These are phyloP conservation scores for Gorilla gorilla DNA, from an alignment of 2,113 vertebrate genomes.

Conservation along the genomic window DNA sequence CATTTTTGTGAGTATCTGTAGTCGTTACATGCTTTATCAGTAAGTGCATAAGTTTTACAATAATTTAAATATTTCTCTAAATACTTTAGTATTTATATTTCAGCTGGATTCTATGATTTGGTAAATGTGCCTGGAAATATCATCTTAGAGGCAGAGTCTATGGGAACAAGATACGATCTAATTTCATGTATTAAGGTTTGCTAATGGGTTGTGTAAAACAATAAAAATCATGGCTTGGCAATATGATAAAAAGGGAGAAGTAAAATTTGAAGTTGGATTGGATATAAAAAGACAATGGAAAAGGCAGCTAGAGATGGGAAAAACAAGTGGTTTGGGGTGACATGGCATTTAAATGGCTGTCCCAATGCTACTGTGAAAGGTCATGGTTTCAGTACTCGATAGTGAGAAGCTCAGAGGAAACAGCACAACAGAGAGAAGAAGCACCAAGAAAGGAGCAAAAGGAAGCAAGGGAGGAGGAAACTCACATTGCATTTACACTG, in stretches of 20 bases:
- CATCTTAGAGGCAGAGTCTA: not conserved
- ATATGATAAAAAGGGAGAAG: not conserved
- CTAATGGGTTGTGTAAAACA: not conserved
- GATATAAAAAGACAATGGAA: not conserved
- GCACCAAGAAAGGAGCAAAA: not conserved
- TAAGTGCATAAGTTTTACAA: not conserved
- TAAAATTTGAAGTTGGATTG: not conserved
- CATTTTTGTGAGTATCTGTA: slow-evolving; percentile 37
- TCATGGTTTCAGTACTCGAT: not conserved
- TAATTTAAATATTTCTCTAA: slow-evolving; percentile 46
- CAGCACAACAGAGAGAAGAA: not conserved
- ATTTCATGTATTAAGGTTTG: not conserved
- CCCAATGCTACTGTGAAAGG: not conserved
- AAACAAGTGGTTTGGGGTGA: not conserved
- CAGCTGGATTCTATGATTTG: not conserved
- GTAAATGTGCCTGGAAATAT: not conserved
- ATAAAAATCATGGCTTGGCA: not conserved
- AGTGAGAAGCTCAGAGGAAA: not conserved
- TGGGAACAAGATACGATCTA: not conserved
- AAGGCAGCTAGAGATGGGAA: not conserved
- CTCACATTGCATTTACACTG: not conserved
- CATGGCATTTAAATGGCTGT: not conserved
- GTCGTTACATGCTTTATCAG: not conserved
- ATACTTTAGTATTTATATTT: slow-evolving; percentile 29
- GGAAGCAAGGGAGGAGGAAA: not conserved